phyloP scores from a whole-genome alignment of 2,797 vertebrate species.

The Molossus alvarezi region DNA sequence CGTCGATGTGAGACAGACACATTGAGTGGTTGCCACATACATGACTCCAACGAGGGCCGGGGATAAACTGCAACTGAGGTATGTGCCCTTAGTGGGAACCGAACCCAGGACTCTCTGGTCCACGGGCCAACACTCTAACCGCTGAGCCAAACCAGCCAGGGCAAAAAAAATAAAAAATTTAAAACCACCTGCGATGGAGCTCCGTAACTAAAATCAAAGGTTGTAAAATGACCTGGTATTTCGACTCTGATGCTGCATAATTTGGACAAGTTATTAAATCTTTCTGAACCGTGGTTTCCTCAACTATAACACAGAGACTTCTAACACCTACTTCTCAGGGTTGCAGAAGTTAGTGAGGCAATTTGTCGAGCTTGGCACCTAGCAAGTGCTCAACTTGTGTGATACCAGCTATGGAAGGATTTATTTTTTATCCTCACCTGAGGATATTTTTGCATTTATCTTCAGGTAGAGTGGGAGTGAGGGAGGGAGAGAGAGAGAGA shows the following conservation, averaged over 20 bases:
- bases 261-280: not conserved
- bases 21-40: too few relatives aligned
- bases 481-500: too few relatives aligned
- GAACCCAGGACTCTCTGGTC: too few relatives aligned
- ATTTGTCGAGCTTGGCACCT: not conserved
- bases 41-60: too few relatives aligned
- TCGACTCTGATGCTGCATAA: not conserved
- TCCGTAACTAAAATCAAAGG: not conserved
- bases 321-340: not conserved
- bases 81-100: too few relatives aligned
- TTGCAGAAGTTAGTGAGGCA: not conserved
- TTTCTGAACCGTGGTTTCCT: slow-evolving; percentile 4
- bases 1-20: too few relatives aligned
- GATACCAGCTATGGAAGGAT: not conserved
- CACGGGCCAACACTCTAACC: not conserved
- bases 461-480: too few relatives aligned
- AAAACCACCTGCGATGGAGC: not conserved
- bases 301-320: not conserved
- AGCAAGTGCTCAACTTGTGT: not conserved
- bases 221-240: not conserved
- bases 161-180: not conserved
- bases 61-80: too few relatives aligned
- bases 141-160: not conserved
- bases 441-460: too few relatives aligned
- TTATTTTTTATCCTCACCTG: not conserved